phyloP scores from a whole-genome alignment of 2,113 vertebrate species.

The Sitta europaea region DNA sequence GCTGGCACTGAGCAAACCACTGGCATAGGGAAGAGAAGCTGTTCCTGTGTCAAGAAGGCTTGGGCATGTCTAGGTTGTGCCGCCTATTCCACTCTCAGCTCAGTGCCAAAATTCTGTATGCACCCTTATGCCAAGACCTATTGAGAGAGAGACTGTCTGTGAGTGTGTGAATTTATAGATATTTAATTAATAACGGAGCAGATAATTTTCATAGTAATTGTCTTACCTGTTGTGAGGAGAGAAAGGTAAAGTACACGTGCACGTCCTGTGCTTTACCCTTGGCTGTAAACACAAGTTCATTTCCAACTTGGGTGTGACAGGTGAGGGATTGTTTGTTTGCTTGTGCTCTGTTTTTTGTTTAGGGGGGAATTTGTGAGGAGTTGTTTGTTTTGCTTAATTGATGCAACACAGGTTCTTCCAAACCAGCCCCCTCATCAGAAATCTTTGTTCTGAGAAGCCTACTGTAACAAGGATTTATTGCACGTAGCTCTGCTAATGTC shows the following conservation, averaged over 20 bases:
- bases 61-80: conserved; percentile 63
- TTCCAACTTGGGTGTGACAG: neutral
- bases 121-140: conserved; percentile 60
- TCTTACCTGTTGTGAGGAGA: neutral
- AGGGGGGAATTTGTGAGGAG: neutral
- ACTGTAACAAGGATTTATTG: conserved; percentile 3
- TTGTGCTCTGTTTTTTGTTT: neutral
- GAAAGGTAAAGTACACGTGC: neutral
- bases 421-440: conserved; percentile 21
- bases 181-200: conserved; percentile 60
- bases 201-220: conserved; percentile 5
- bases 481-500: neutral
- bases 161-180: conserved; percentile 60
- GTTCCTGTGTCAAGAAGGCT: conserved; percentile 76
- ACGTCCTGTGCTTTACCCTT: neutral
- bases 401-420: conserved; percentile 19
- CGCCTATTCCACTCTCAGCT: conserved; percentile 54
- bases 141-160: conserved; percentile 53
- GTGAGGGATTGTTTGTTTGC: neutral
- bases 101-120: conserved; percentile 60
- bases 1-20: conserved; percentile 68
- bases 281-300: neutral
- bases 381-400: conserved; percentile 35
- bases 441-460: conserved; percentile 7
- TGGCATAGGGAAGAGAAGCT: conserved; percentile 76